Evolutionary conservation across 2,113 vertebrate genomes (phyloP).

Genomic region (Brachyistius frenatus): DNA sequence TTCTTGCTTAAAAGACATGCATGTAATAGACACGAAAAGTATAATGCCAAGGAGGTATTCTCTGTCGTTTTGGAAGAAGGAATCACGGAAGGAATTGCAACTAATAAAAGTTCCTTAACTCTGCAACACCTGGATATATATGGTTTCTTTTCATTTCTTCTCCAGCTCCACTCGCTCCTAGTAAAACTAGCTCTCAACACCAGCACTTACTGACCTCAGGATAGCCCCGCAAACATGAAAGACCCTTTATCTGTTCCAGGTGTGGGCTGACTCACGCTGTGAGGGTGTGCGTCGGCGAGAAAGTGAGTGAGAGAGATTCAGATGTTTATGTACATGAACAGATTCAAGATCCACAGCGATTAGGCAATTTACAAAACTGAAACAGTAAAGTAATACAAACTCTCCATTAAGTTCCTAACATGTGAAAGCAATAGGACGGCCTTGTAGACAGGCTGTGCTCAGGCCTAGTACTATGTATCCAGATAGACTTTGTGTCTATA

Average conservation of each 20-base stretch:
- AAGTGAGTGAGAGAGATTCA: constrained; percentile 54
- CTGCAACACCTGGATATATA: constrained; percentile 79
- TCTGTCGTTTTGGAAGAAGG: constrained; percentile 35
- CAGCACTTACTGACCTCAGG: constrained; percentile 82
- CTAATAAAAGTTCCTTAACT: constrained; percentile 73
- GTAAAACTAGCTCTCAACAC: constrained; percentile 82
- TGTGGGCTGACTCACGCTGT: constrained; percentile 75
- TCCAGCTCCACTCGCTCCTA: constrained; percentile 73
- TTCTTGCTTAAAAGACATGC: constrained; percentile 52
- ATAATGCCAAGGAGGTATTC: constrained; percentile 42
- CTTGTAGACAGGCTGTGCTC: constrained; percentile 16
- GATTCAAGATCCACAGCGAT: constrained; percentile 65
- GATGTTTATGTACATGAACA: constrained; percentile 69
- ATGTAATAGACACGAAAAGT: constrained; percentile 58
- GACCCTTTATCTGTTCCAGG: constrained; percentile 86
- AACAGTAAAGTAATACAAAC: constrained; percentile 55
- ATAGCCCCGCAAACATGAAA: constrained; percentile 85
- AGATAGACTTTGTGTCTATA: constrained; percentile 28
- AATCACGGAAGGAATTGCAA: constrained; percentile 64
- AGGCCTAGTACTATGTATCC: constrained; percentile 32
- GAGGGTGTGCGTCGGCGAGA: constrained; percentile 55
- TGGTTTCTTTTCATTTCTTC: constrained; percentile 78
- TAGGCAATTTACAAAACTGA: constrained; percentile 61
- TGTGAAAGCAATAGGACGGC: constrained; percentile 53
- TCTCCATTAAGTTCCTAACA: constrained; percentile 54